These are phyloP conservation scores for Artibeus jamaicensis DNA, from an alignment of 2,797 vertebrate genomes.

Conservation along the genomic window DNA sequence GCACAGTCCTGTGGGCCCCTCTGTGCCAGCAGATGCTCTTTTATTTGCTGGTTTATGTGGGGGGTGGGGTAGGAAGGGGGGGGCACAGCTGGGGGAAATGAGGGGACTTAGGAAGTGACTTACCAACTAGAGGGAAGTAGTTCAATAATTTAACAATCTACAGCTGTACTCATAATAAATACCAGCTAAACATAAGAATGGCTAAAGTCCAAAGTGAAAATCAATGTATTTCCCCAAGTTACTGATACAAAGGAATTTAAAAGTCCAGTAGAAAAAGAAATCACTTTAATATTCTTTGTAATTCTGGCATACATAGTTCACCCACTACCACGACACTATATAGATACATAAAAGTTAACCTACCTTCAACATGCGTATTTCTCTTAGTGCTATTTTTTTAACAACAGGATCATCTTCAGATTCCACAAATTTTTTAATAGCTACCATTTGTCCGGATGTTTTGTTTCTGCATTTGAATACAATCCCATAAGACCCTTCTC, in stretches of 20 bases:
- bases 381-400: constrained; percentile 92
- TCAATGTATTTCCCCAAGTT: neutral
- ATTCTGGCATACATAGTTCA: neutral
- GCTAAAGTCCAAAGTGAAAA: neutral
- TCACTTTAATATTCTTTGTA: neutral
- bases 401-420: constrained; percentile 92
- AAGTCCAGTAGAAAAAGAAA: neutral
- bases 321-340: neutral
- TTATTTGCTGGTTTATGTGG: neutral
- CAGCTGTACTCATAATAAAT: neutral
- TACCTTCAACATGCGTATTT: constrained; percentile 93
- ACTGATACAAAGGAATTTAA: constrained; percentile 7
- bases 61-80: neutral
- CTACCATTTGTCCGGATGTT: constrained; percentile 90
- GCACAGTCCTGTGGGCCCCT: fast-evolving
- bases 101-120: neutral
- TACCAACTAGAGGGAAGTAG: neutral
- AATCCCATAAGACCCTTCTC: constrained; percentile 92
- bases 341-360: neutral
- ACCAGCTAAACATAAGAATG: neutral
- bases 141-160: neutral
- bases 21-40: neutral
- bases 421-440: constrained; percentile 94
- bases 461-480: constrained; percentile 93
- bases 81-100: neutral